These are phyloP conservation scores for Gila robusta DNA, from an alignment of 2,797 vertebrate genomes.

Conservation along the genomic window DNA sequence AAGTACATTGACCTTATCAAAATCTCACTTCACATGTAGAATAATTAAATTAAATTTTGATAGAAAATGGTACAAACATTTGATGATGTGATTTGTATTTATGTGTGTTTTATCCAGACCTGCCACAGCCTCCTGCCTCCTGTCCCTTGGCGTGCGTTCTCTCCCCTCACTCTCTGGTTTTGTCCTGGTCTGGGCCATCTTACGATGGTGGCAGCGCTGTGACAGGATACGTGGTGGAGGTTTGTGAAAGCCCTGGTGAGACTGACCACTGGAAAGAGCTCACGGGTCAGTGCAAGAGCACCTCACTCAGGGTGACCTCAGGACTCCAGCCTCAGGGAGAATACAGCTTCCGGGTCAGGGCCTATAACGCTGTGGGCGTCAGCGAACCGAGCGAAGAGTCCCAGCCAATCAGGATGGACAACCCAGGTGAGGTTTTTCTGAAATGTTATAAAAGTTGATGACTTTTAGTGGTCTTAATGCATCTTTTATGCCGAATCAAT, in stretches of 20 bases:
- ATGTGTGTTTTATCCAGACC: slow-evolving; percentile 69
- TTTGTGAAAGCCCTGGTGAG: slow-evolving; percentile 54
- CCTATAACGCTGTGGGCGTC: slow-evolving; percentile 77
- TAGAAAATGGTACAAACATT: background rate
- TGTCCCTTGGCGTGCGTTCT: slow-evolving; percentile 74
- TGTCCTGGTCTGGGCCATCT: slow-evolving; percentile 85
- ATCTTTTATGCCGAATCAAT: background rate
- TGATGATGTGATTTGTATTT: background rate
- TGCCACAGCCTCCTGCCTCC: slow-evolving; percentile 79
- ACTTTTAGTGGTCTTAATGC: background rate
- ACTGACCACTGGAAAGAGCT: slow-evolving; percentile 73
- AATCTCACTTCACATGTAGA: background rate
- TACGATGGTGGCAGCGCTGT: slow-evolving; percentile 84
- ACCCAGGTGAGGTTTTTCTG: slow-evolving; percentile 67
- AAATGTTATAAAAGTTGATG: background rate
- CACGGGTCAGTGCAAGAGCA: slow-evolving; percentile 75
- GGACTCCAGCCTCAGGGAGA: slow-evolving; percentile 71
- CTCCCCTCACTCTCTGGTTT: slow-evolving; percentile 70
- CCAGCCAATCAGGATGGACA: slow-evolving; percentile 75
- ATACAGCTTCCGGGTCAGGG: slow-evolving; percentile 80
- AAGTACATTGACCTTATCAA: background rate
- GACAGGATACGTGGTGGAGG: slow-evolving; percentile 80
- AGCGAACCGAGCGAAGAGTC: slow-evolving; percentile 80
- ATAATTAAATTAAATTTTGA: background rate
- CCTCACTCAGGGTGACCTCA: slow-evolving; percentile 75